Conservation (phyloP, 2,888 invertebrate genomes). For the Trachelus stipa region DNA sequence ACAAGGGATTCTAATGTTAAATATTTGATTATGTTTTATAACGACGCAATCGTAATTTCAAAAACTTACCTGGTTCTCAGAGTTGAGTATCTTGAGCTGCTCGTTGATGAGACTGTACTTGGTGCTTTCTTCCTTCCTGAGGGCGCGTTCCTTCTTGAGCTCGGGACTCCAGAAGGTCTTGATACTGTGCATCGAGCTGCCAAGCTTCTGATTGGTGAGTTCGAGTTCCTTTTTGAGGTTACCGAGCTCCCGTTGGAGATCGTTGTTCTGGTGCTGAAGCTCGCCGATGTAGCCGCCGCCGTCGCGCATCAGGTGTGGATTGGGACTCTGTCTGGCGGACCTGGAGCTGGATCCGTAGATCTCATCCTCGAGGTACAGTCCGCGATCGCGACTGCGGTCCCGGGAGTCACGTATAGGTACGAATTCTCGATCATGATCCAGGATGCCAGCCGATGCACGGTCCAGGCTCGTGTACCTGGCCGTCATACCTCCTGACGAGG, state of each 20-base stretch:
- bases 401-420: slow-evolving; percentile 84
- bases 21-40: neutral
- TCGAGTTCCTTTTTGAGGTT: slow-evolving; percentile 94
- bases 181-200: slow-evolving; percentile 99
- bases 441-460: slow-evolving; percentile 73
- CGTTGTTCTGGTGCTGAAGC: slow-evolving; percentile 93
- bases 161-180: slow-evolving; percentile 99
- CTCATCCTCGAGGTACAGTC: slow-evolving; percentile 77
- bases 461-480: slow-evolving; percentile 79
- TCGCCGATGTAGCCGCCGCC: slow-evolving; percentile 83
- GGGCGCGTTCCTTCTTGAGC: slow-evolving; percentile 95
- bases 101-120: slow-evolving; percentile 97
- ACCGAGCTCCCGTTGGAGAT: slow-evolving; percentile 91
- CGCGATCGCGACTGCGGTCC: slow-evolving; percentile 75
- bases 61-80: slow-evolving; percentile 89
- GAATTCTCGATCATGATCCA: slow-evolving; percentile 88
- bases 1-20: neutral
- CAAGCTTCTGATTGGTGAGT: slow-evolving; percentile 96
- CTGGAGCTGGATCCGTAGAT: slow-evolving; percentile 76
- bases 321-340: slow-evolving; percentile 79
- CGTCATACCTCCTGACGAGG: slow-evolving; percentile 64
- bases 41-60: neutral
- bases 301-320: slow-evolving; percentile 73
- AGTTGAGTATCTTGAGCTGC: slow-evolving; percentile 94
- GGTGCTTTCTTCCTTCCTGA: slow-evolving; percentile 97